Percentiles rank a stretch among this genome's conserved stretches.
Conservation (phyloP, 2,797 vertebrate species). For the Cryptoprocta ferox region DNA sequence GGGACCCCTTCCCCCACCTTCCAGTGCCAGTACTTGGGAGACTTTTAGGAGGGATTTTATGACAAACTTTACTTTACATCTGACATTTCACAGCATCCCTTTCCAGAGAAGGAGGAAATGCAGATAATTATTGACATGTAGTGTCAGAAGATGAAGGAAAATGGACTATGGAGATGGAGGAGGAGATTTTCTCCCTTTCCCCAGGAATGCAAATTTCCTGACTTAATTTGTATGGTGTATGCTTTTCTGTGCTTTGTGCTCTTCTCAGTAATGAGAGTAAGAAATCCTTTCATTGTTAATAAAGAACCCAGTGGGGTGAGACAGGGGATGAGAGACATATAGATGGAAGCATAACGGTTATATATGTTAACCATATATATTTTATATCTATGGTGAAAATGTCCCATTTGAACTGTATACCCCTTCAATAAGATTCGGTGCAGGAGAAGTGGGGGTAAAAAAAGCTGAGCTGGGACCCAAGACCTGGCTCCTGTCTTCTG, state of each 20-base stretch:
- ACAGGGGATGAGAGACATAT: background rate
- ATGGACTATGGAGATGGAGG: conserved; percentile 74
- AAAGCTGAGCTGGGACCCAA: background rate
- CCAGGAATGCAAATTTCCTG: conserved; percentile 66
- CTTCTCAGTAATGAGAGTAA: conserved; percentile 73
- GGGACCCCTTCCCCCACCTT: conserved; percentile 36
- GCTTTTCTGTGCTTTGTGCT: conserved; percentile 64
- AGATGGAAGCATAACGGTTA: background rate
- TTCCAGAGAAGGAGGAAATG: conserved; percentile 78
- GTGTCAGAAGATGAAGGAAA: conserved; percentile 74
- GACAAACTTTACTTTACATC: conserved; percentile 84
- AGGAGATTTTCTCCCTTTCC: background rate
- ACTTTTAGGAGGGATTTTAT: conserved; percentile 80
- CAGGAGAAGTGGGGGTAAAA: background rate
- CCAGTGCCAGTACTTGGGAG: conserved; percentile 46
- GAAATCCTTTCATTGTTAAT: conserved; percentile 70
- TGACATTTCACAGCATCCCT: conserved; percentile 85
- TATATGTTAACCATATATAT: no score
- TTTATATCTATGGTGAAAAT: background rate
- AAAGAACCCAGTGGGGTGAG: conserved; percentile 62
- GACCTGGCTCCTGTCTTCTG: background rate
- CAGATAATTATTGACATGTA: conserved; percentile 82
- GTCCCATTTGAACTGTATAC: background rate
- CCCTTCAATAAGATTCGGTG: background rate
- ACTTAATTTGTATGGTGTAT: conserved; percentile 67